phyloP scores from a whole-genome alignment of 2,797 vertebrate species.

The Ataeniobius toweri region DNA sequence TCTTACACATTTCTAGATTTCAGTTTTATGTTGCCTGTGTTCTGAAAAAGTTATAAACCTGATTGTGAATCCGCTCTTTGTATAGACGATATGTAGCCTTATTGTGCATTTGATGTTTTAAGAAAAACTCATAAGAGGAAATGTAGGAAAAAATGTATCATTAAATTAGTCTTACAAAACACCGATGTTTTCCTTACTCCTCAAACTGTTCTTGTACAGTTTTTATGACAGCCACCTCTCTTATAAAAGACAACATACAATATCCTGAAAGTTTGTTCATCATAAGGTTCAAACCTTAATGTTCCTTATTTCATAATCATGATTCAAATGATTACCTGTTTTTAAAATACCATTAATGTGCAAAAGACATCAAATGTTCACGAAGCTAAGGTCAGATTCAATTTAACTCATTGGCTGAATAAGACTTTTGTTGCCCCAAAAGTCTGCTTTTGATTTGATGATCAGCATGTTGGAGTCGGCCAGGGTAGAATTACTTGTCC shows the following conservation, averaged over 20 bases:
- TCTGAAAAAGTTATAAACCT: constrained; percentile 5
- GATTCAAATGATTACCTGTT: not conserved
- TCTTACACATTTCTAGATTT: constrained; percentile 22
- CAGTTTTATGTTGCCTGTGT: constrained; percentile 16
- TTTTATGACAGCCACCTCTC: not conserved
- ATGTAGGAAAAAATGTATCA: not conserved
- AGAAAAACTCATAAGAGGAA: constrained; percentile 14
- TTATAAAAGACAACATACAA: not conserved
- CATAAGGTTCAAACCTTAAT: not conserved
- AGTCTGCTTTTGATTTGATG: not conserved
- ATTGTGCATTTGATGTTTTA: constrained; percentile 17
- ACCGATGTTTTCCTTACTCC: too few species aligned
- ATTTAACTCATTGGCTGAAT: not conserved
- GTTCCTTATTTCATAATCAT: not conserved
- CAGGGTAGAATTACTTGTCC: too few species aligned
- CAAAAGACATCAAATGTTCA: not conserved
- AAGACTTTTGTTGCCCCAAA: not conserved
- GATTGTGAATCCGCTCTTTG: not conserved
- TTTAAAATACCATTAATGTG: not conserved
- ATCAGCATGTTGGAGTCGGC: not conserved
- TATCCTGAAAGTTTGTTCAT: not conserved
- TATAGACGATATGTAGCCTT: constrained; percentile 3
- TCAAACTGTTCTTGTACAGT: too few species aligned
- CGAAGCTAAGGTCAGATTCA: not conserved
- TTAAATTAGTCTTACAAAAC: too few species aligned